Evolutionary conservation across 2,113 vertebrate species (phyloP).

Genomic region (Cervus canadensis): DNA sequence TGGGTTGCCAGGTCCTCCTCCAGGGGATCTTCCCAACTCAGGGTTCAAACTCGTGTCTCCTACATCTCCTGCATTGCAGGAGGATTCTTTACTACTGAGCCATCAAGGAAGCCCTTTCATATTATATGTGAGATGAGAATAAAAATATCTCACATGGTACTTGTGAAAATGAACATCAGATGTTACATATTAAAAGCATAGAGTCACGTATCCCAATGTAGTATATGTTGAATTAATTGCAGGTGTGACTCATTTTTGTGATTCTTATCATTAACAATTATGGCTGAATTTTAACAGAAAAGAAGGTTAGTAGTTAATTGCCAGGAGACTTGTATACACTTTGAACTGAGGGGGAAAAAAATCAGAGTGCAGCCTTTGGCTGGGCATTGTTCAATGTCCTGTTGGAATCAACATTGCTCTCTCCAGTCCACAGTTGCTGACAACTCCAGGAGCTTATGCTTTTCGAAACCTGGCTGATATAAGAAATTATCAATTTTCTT

Average conservation of each 20-base stretch:
- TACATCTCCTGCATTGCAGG: background rate
- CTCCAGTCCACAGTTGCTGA: background rate
- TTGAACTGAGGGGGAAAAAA: background rate
- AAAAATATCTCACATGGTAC: background rate
- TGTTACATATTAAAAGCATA: background rate
- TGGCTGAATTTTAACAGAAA: background rate
- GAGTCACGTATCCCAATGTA: background rate
- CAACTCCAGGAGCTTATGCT: background rate
- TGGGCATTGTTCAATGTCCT: background rate
- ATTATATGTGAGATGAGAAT: background rate
- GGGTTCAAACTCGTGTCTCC: background rate
- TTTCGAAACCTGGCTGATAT: background rate
- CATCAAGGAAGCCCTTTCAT: background rate
- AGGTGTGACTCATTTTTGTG: background rate
- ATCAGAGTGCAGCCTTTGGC: background rate
- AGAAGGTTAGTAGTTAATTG: background rate
- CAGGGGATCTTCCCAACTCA: background rate
- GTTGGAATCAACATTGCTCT: background rate
- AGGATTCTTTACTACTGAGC: background rate
- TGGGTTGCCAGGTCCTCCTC: background rate
- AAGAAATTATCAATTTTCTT: background rate
- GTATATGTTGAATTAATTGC: background rate
- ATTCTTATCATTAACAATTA: background rate
- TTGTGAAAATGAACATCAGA: background rate
- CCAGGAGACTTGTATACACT: background rate